These are phyloP conservation scores for Leptonema lineaticorne DNA, from an alignment of 1,140 invertebrate genomes.

Conservation along the genomic window DNA sequence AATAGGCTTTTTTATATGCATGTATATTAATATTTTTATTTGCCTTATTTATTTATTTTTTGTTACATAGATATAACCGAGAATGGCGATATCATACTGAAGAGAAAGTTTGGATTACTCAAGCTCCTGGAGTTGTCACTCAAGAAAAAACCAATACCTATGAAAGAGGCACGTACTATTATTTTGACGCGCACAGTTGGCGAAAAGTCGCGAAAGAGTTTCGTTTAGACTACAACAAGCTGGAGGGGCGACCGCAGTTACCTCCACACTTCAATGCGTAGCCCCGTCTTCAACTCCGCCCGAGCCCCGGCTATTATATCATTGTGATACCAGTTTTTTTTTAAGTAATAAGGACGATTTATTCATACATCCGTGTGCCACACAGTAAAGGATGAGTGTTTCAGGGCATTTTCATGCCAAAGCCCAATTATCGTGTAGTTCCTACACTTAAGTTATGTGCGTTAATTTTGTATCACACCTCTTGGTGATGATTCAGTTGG, in stretches of 20 bases:
- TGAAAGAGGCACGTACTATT: conserved; percentile 97
- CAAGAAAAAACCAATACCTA: conserved; percentile 93
- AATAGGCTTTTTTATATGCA: neutral
- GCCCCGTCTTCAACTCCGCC: conserved; percentile 27
- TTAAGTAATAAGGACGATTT: conserved; percentile 15
- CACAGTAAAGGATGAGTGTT: conserved; percentile 3
- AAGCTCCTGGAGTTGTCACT: conserved; percentile 89
- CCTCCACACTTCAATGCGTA: conserved; percentile 47
- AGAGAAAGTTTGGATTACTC: conserved; percentile 98
- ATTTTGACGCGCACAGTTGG: conserved; percentile 97
- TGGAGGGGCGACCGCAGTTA: conserved; percentile 81
- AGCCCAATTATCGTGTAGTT: neutral
- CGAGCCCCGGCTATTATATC: conserved; percentile 21
- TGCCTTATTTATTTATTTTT: neutral
- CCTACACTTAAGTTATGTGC: conserved; percentile 30
- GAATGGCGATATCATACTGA: conserved; percentile 99
- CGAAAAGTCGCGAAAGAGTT: conserved; percentile 95
- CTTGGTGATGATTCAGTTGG: neutral
- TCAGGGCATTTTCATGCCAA: neutral
- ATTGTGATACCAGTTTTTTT: conserved; percentile 25
- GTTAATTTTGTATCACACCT: conserved; percentile 6
- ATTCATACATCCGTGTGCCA: conserved; percentile 18
- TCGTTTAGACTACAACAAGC: conserved; percentile 95
- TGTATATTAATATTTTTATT: neutral
- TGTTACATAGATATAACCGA: conserved; percentile 75